Evolutionary conservation across 2,888 invertebrate genomes (phyloP).

Genomic region (Argynnis bischoffii): DNA sequence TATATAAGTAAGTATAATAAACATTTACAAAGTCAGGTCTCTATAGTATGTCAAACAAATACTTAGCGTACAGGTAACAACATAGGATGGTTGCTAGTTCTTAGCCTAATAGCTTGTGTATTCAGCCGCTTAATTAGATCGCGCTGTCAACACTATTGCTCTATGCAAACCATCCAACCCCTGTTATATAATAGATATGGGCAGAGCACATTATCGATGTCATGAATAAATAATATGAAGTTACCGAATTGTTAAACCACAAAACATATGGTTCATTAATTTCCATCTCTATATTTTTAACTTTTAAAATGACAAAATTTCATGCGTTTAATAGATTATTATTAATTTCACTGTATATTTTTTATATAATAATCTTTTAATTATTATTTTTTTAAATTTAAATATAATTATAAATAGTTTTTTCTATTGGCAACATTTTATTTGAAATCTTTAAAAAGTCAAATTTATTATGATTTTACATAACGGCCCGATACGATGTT

Average conservation of each 20-base stretch:
- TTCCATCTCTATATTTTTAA: too few species aligned
- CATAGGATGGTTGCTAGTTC: conserved; percentile 6
- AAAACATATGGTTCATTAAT: neutral
- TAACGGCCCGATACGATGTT: too few species aligned
- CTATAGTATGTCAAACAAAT: neutral
- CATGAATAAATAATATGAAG: conserved; percentile 17
- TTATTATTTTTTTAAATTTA: too few species aligned
- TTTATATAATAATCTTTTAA: too few species aligned
- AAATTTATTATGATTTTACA: too few species aligned
- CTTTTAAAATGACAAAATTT: too few species aligned
- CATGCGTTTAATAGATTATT: too few species aligned
- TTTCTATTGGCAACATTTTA: too few species aligned
- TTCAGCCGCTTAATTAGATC: conserved; percentile 34
- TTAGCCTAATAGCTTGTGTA: conserved; percentile 27
- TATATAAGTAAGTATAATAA: too few species aligned
- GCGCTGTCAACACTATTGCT: conserved; percentile 34
- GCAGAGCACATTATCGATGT: conserved; percentile 20
- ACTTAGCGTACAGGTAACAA: neutral
- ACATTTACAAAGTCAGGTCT: neutral
- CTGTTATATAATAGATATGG: conserved; percentile 26
- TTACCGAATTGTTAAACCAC: conserved; percentile 11
- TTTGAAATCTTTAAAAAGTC: too few species aligned
- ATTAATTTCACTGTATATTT: too few species aligned
- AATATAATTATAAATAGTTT: too few species aligned
- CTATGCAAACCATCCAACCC: conserved; percentile 34